A percentile compares a stretch with the other conserved stretches of the same genome.
Conservation (phyloP, 2,888 invertebrate genomes). For the Drosophila tanythrix region DNA sequence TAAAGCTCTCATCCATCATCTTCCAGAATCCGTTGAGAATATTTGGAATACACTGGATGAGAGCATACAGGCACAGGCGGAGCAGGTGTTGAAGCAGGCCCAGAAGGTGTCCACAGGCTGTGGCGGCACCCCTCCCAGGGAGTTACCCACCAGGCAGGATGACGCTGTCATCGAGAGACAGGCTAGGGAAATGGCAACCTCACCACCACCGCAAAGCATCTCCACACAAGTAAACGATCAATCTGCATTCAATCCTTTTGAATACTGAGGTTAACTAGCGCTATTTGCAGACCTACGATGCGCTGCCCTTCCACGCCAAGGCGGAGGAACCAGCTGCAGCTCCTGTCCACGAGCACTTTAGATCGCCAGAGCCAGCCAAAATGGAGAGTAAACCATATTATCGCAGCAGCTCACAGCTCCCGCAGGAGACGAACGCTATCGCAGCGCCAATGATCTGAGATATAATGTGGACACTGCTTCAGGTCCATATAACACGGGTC, state of each 20-base stretch:
- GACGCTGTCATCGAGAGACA: neutral
- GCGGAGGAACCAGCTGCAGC: constrained; percentile 32
- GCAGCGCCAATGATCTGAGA: constrained; percentile 86
- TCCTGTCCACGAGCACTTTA: constrained; percentile 35
- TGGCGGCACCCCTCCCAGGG: constrained; percentile 88
- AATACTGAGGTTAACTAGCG: neutral
- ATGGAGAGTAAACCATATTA: constrained; percentile 70
- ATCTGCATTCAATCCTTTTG: neutral
- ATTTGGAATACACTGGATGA: constrained; percentile 84
- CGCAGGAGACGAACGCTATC: constrained; percentile 81
- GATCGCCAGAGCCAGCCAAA: constrained; percentile 58
- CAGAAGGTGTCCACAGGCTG: constrained; percentile 87
- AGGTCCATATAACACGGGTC: constrained; percentile 35
- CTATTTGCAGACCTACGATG: constrained; percentile 86
- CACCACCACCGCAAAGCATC: constrained; percentile 94
- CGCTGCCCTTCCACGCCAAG: constrained; percentile 61
- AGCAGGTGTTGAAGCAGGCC: constrained; percentile 69
- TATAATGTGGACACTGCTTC: constrained; percentile 79
- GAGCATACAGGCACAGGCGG: constrained; percentile 83
- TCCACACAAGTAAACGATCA: constrained; percentile 90
- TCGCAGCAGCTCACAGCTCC: constrained; percentile 66
- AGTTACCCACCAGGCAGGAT: constrained; percentile 84
- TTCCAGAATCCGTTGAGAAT: constrained; percentile 83
- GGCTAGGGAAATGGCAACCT: constrained; percentile 90
- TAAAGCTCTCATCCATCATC: constrained; percentile 55